Conservation (phyloP, 2,888 invertebrate species). For the Sycophila texana region DNA sequence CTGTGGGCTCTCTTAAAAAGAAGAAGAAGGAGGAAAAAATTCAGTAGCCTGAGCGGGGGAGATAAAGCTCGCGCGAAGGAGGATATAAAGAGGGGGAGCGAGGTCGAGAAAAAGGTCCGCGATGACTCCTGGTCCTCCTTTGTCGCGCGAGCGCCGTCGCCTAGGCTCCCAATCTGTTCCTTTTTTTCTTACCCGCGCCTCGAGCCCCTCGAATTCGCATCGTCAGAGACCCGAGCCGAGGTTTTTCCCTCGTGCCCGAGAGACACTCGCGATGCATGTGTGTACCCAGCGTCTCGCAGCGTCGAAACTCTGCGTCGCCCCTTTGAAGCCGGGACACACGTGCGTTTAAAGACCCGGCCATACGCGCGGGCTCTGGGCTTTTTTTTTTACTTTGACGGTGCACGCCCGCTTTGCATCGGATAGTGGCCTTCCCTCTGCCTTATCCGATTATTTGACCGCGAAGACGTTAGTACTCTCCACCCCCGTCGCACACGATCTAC, state of each 20-base stretch:
- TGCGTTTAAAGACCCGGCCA: background rate
- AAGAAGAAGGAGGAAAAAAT: background rate
- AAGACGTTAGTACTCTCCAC: too few species aligned
- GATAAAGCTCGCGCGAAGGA: conserved; percentile 6
- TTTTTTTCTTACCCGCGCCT: conserved; percentile 34
- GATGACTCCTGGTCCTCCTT: conserved; percentile 62
- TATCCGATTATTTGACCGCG: too few species aligned
- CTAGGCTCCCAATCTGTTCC: conserved; percentile 5
- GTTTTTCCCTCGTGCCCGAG: background rate
- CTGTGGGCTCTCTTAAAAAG: too few species aligned
- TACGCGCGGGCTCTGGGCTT: background rate
- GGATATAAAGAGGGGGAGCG: background rate
- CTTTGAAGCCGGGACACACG: conserved; percentile 1
- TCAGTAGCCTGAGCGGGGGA: background rate
- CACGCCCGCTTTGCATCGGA: too few species aligned
- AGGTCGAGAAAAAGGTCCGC: conserved; percentile 36
- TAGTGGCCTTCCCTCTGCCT: too few species aligned
- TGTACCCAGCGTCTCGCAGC: background rate
- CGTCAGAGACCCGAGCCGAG: background rate
- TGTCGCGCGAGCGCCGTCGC: conserved; percentile 49
- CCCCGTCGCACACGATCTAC: too few species aligned
- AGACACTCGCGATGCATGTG: background rate
- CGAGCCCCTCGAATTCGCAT: conserved; percentile 45
- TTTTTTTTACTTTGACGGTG: background rate
- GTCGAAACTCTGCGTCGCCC: conserved; percentile 4